Base-by-base conservation (phyloP, 1,140 invertebrate species). In the Micrasema minimum region DNA sequence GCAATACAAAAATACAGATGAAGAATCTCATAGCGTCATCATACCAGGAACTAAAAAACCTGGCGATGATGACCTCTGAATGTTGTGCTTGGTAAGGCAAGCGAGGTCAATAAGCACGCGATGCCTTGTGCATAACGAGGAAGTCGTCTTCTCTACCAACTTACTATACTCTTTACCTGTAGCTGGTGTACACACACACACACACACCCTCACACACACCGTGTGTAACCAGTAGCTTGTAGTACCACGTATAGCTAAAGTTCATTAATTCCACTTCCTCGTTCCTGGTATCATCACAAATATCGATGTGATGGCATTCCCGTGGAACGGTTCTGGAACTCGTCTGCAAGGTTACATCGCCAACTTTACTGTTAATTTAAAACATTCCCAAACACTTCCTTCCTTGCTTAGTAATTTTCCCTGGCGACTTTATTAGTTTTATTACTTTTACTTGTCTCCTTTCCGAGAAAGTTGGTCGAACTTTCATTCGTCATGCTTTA, bases 371-470 rank as follows among this genome's bases (percentile, higher is more conserved):
- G n/a, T n/a, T n/a, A n/a, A n/a, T n/a, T n/a, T n/a, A n/a, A n/a
- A n/a, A n/a, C n/a, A n/a, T n/a, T n/a, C n/a, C n/a, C n/a, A n/a
- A n/a, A n/a, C n/a, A n/a, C n/a, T n/a, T n/a, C n/a, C n/a, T n/a
- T n/a, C n/a, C n/a, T n/a, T n/a, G n/a, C n/a, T n/a, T n/a, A n/a
- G n/a, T n/a, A n/a, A n/a, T n/a, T n/a, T n/a, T n/a, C n/a, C n/a
- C n/a, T n/a, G n/a, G n/a, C n/a, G n/a, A n/a, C n/a, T n/a, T n/a
- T n/a, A n/a, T n/a, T n/a, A n/a, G 26, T 31, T 2, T 31, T 31
- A 38, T 59, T 35, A 59, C 55, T 59, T 59, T 59, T 59, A 59
- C 55, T 59, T 38, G 55, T 41, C 55, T 35, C 35, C 35, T 41
- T 59, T 59, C 14, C 16, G 11, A 18, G 35, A 59, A 22, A 41